phyloP scores from a whole-genome alignment of 2,888 invertebrate species.

The Abrostola triplasia region DNA sequence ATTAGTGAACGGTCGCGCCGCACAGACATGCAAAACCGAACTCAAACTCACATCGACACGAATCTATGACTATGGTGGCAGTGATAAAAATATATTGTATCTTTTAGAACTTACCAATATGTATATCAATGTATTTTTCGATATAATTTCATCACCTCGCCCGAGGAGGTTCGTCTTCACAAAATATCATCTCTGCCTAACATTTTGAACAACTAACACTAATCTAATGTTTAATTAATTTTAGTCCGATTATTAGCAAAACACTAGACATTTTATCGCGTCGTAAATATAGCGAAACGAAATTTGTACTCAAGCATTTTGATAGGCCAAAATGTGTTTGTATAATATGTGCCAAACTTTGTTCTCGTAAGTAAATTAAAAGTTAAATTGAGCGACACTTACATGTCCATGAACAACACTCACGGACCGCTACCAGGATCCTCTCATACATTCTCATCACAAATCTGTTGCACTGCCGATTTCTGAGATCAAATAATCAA shows the following conservation, averaged over 20 bases:
- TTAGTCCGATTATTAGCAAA: conserved; percentile 58
- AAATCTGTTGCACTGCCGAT: conserved; percentile 69
- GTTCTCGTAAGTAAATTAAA: conserved; percentile 50
- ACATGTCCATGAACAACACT: conserved; percentile 51
- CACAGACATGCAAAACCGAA: conserved; percentile 59
- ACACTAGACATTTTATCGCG: conserved; percentile 49
- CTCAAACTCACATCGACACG: conserved; percentile 55
- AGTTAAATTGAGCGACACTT: conserved; percentile 68
- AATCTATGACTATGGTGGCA: conserved; percentile 79
- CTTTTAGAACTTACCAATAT: conserved; percentile 68
- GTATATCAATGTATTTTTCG: conserved; percentile 64
- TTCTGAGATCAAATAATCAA: conserved; percentile 85
- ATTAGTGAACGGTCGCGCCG: conserved; percentile 47
- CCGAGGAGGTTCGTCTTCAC: conserved; percentile 65
- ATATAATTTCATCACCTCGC: conserved; percentile 72
- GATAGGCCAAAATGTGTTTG: conserved; percentile 70
- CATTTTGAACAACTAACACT: conserved; percentile 62
- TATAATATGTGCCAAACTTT: conserved; percentile 42
- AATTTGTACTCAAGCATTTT: conserved; percentile 78
- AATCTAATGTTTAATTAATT: conserved; percentile 61
- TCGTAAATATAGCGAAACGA: conserved; percentile 52
- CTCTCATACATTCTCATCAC: conserved; percentile 55
- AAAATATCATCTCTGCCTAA: conserved; percentile 83
- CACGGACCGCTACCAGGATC: conserved; percentile 39
- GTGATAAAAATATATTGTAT: conserved; percentile 84